Base-by-base conservation (phyloP, 2,113 vertebrate species). In the Takifugu flavidus region DNA sequence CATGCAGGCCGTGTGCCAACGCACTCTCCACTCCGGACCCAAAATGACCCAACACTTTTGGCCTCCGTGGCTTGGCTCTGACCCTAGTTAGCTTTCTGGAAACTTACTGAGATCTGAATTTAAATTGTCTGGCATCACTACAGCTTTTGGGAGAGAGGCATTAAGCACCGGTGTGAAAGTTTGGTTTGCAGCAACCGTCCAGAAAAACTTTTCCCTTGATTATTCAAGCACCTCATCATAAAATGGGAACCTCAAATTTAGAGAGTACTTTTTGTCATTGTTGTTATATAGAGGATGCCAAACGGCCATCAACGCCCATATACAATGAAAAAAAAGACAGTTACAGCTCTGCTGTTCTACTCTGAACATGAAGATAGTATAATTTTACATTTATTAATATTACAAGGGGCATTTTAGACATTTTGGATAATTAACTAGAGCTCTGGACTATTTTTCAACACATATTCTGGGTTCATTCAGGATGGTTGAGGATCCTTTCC, bases 101-200 rank as follows among this genome's bases (percentile, higher is more conserved):
- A 47, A 50, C 50, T 70, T 67, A 69, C 57, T 70, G 56, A 61
- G 59, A 75, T 70, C 60, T 59, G 44, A 53, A 73, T 64, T 72
- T 3, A 47, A 67, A 72, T 74, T 67, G 47, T 44, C 25, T 5
- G 20, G 2, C 51, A 13, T 53, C 34, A 13, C 25, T 47, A 68
- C 15, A 11, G 27, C 6, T 10, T 72, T 51, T 55, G 13, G 46
- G 31, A 56, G 65, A 74, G 4, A 13, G 44, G 60, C 46, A 54
- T 72, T 20, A 55, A 1, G 7, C 34, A 10, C 34, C 8, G 4
- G 34, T 39, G 34, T 39, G 34, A 39, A 39, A 39, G 34, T 39
- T 39, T 39, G 34, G 34, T 39, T 10, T 7, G 8, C 34, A 39
- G 34, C 8, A 39, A 39, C 8, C 11, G 34, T 39, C 34, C 2